Evolutionary conservation across 2,888 invertebrate genomes (phyloP), one percentile per base, ranked within the genome.

Genomic region (Steinernema carpocapsae): DNA sequence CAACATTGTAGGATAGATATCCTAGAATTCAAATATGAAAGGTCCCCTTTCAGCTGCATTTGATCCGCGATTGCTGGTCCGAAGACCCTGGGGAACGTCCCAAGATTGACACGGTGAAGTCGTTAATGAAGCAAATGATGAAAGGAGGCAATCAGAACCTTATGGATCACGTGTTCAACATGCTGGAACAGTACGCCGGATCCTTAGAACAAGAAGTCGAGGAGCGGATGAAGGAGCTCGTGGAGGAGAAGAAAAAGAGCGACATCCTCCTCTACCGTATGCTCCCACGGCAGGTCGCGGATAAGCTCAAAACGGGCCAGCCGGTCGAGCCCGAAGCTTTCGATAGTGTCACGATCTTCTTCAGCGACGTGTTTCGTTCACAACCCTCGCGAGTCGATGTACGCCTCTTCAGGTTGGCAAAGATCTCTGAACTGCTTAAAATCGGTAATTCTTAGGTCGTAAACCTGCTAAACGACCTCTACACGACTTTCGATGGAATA

Each of bases 31-130:
- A 14, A 43, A 14, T n/a, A n/a, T n/a, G n/a, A n/a, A n/a, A 77
- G 10, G 74, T 75, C 42, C 17, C 2, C 45, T 17, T 73, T n/a
- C 26, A 52, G 45, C 19, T 43, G n/a, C 85, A 85, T 52, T 74
- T 86, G 73, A 80, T 85, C 24, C 79, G 82, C 2, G 86, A 86
- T 52, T 86, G 84, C 70, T 86, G 86, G 86, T 79, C 79, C 42
- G 86, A 86, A 76, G 81, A 81, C 32, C 79, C 82, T 4, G 74
- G 76, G 17, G 79, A 82, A 45, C 79, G 86, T 32, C 86, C 86
- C 1, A 79, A 75, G 22, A 83, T 84, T 45, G 81, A 79, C n/a
- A n/a, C n/a, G n/a, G n/a, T n/a, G n/a, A n/a, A n/a, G n/a, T n/a
- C n/a, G n/a, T n/a, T n/a, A n/a, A n/a, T n/a, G n/a, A n/a, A n/a